phyloP scores from a whole-genome alignment of 2,888 invertebrate species.

The Beris morrisii region DNA sequence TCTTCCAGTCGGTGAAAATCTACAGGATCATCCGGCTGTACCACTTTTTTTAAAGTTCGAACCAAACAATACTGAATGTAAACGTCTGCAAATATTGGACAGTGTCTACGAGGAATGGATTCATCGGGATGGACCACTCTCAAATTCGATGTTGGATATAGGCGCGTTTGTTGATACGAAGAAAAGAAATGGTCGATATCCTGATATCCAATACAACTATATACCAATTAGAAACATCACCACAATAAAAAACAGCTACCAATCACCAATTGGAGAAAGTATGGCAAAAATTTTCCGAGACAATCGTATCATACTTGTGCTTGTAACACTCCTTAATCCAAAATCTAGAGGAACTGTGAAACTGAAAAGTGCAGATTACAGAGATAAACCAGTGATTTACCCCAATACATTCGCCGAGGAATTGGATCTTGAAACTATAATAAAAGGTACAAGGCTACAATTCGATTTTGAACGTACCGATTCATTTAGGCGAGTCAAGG shows the following conservation, averaged over 20 bases:
- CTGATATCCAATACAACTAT: slow-evolving; percentile 14
- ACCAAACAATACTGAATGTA: background rate
- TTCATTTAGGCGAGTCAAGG: slow-evolving; percentile 56
- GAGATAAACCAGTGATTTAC: slow-evolving; percentile 63
- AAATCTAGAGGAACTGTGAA: slow-evolving; percentile 62
- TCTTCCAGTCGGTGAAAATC: slow-evolving; percentile 12
- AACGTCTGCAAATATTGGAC: background rate
- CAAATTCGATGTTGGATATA: slow-evolving; percentile 3
- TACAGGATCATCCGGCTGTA: slow-evolving; percentile 18
- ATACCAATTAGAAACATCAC: background rate
- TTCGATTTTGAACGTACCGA: slow-evolving; percentile 54
- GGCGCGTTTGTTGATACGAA: slow-evolving; percentile 15
- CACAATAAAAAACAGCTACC: background rate
- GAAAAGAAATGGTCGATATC: background rate
- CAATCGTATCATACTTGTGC: background rate
- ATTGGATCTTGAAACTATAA: slow-evolving; percentile 59
- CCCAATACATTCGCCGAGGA: slow-evolving; percentile 65
- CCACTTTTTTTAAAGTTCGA: slow-evolving; percentile 13
- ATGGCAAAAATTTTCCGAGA: background rate
- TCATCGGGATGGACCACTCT: background rate
- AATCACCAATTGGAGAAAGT: slow-evolving; percentile 5
- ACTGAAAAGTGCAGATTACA: slow-evolving; percentile 60
- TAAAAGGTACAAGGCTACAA: slow-evolving; percentile 54
- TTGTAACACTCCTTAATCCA: slow-evolving; percentile 55
- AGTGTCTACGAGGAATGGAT: slow-evolving; percentile 21